phyloP scores from a whole-genome alignment of 1,140 invertebrate genomes.

The Drosophila rufa region DNA sequence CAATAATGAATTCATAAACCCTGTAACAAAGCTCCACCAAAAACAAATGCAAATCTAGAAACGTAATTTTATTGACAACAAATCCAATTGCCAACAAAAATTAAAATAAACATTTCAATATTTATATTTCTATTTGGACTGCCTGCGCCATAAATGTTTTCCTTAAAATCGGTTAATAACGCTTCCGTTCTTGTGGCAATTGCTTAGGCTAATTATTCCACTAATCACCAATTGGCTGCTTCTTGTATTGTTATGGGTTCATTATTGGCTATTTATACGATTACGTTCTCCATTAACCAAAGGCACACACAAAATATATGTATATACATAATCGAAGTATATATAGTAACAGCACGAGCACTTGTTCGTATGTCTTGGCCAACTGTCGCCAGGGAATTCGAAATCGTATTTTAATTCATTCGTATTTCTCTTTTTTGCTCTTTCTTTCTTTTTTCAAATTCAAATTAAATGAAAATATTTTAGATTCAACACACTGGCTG shows the following conservation, averaged over 20 bases:
- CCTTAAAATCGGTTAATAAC: conserved; percentile 13
- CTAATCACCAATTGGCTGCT: conserved; percentile 36
- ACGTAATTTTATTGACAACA: background rate
- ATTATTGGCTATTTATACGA: conserved; percentile 50
- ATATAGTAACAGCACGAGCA: conserved; percentile 44
- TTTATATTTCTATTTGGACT: conserved; percentile 3
- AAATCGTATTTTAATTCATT: conserved; percentile 41
- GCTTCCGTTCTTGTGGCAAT: conserved; percentile 32
- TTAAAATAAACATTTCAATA: conserved; percentile 11
- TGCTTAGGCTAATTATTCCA: conserved; percentile 37
- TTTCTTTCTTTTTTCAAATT: conserved; percentile 39
- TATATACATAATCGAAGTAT: conserved; percentile 3
- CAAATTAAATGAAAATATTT: conserved; percentile 64
- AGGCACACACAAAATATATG: conserved; percentile 20
- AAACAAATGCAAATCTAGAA: conserved; percentile 3
- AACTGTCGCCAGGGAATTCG: conserved; percentile 58
- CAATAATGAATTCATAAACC: background rate
- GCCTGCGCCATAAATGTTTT: conserved; percentile 9
- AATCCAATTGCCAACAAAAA: background rate
- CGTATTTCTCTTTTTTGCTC: conserved; percentile 17
- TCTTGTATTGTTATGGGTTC: conserved; percentile 30
- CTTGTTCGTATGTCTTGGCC: conserved; percentile 35
- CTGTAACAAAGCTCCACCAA: conserved; percentile 8
- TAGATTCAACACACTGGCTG: conserved; percentile 63
- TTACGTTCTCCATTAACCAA: conserved; percentile 35